Evolutionary conservation across 2,888 invertebrate genomes (phyloP).

Genomic region (Poecilobothrus nobilitatus): DNA sequence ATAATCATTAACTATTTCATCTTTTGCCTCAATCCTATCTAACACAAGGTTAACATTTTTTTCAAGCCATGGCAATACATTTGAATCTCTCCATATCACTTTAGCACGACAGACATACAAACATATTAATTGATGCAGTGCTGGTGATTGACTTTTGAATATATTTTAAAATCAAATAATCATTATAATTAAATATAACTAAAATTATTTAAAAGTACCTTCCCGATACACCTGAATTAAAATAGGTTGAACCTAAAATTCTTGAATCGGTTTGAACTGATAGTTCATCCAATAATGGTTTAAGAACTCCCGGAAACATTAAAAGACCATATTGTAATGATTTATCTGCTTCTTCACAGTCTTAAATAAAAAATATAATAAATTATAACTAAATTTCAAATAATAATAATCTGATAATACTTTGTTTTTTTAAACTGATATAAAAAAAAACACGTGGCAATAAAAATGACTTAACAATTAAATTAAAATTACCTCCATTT

Average conservation of each 20-base stretch:
- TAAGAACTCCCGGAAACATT: slow-evolving; percentile 72
- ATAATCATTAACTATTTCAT: slow-evolving; percentile 53
- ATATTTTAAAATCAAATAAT: slow-evolving; percentile 22
- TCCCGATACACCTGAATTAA: slow-evolving; percentile 35
- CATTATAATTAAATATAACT: slow-evolving; percentile 14
- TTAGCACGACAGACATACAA: slow-evolving; percentile 66
- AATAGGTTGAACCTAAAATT: slow-evolving; percentile 48
- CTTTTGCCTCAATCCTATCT: slow-evolving; percentile 53
- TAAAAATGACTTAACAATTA: not conserved
- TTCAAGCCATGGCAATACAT: slow-evolving; percentile 68
- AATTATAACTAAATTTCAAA: not conserved
- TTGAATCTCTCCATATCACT: slow-evolving; percentile 70
- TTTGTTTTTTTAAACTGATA: too few relatives aligned
- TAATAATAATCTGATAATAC: too few relatives aligned
- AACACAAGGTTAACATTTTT: slow-evolving; percentile 57
- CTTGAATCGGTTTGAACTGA: slow-evolving; percentile 60
- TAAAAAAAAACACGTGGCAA: slow-evolving; percentile 10
- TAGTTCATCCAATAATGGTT: slow-evolving; percentile 66
- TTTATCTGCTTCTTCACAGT: slow-evolving; percentile 48
- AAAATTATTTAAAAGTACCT: slow-evolving; percentile 27
- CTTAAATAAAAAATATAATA: slow-evolving; percentile 24
- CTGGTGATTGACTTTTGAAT: slow-evolving; percentile 49
- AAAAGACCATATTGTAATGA: slow-evolving; percentile 67
- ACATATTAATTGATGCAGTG: slow-evolving; percentile 60
- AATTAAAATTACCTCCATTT: slow-evolving; percentile 36